A percentile compares a stretch with the other conserved stretches of the same genome.
Evolutionary conservation across 1,140 invertebrate genomes (phyloP).

Genomic region (Pseudomyrmex sp.): DNA sequence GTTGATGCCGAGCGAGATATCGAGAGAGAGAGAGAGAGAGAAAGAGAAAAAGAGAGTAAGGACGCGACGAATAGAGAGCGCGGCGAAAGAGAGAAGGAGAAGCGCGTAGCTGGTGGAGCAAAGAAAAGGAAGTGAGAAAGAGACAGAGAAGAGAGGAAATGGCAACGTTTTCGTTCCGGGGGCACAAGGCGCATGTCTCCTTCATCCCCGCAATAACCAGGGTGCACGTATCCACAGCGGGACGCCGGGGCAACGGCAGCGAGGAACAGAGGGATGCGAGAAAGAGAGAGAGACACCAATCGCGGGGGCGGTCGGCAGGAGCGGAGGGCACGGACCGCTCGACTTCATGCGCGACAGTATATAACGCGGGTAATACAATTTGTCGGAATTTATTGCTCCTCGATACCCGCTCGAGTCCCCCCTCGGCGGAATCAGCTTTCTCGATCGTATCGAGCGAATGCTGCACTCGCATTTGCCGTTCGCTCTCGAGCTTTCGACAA

Average conservation of each 20-base stretch:
- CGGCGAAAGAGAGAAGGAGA: neutral
- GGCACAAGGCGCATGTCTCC: slow-evolving; percentile 52
- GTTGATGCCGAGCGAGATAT: slow-evolving; percentile 56
- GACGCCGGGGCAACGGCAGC: slow-evolving; percentile 26
- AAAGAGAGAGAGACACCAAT: slow-evolving; percentile 6
- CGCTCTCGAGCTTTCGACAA: slow-evolving; percentile 62
- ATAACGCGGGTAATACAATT: slow-evolving; percentile 79
- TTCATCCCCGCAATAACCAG: slow-evolving; percentile 64
- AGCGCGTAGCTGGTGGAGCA: neutral
- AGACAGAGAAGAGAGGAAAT: slow-evolving; percentile 39
- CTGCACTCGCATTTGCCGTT: slow-evolving; percentile 61
- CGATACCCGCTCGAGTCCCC: slow-evolving; percentile 65
- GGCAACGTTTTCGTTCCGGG: slow-evolving; percentile 63
- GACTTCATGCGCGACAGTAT: slow-evolving; percentile 78
- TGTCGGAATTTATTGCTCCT: slow-evolving; percentile 78
- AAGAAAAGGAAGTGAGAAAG: neutral
- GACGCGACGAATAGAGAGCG: too few species aligned
- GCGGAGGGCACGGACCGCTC: slow-evolving; percentile 69
- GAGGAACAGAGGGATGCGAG: neutral
- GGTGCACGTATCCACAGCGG: slow-evolving; percentile 57
- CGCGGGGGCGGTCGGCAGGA: slow-evolving; percentile 21
- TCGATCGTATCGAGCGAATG: slow-evolving; percentile 60
- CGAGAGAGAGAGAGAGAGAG: slow-evolving; percentile 34
- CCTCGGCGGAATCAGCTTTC: slow-evolving; percentile 74
- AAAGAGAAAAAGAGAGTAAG: neutral